A percentile compares a stretch with the other conserved stretches of the same genome.
phyloP scores from a whole-genome alignment of 2,797 vertebrate species.

The Antrozous pallidus region DNA sequence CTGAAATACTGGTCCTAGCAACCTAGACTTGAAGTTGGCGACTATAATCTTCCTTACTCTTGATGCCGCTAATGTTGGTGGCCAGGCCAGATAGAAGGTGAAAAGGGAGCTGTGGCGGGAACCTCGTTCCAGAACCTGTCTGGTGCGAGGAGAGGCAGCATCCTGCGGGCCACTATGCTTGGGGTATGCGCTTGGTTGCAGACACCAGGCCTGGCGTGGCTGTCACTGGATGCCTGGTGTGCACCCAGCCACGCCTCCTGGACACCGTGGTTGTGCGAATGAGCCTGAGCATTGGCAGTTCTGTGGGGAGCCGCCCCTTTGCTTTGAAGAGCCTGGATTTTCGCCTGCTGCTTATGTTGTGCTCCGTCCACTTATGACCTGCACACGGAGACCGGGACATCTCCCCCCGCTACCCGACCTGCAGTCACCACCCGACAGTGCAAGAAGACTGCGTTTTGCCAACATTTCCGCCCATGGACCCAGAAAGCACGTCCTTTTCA shows the following conservation, averaged over 20 bases:
- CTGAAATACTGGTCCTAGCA: conserved; percentile 64
- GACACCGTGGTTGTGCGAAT: rapidly evolving
- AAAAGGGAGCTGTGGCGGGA: rapidly evolving
- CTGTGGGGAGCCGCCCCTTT: background rate
- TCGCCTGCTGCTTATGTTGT: background rate
- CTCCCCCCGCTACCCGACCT: background rate
- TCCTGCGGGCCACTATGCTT: rapidly evolving
- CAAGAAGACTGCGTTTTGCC: conserved; percentile 9
- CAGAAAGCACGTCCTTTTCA: background rate
- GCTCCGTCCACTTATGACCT: background rate
- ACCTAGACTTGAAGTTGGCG: conserved; percentile 55
- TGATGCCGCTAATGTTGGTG: background rate
- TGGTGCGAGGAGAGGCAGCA: rapidly evolving
- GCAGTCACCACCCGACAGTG: background rate
- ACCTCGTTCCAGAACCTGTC: background rate
- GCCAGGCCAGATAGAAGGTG: background rate
- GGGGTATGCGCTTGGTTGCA: background rate
- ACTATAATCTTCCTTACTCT: background rate
- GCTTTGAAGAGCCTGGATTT: background rate
- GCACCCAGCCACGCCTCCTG: background rate
- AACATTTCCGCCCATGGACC: background rate
- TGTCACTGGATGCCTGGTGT: background rate
- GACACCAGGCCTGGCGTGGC: background rate
- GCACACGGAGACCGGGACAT: background rate
- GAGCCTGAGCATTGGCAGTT: background rate